Evolutionary conservation across 2,888 invertebrate genomes (phyloP).

Genomic region (Himalopsyche japonica): DNA sequence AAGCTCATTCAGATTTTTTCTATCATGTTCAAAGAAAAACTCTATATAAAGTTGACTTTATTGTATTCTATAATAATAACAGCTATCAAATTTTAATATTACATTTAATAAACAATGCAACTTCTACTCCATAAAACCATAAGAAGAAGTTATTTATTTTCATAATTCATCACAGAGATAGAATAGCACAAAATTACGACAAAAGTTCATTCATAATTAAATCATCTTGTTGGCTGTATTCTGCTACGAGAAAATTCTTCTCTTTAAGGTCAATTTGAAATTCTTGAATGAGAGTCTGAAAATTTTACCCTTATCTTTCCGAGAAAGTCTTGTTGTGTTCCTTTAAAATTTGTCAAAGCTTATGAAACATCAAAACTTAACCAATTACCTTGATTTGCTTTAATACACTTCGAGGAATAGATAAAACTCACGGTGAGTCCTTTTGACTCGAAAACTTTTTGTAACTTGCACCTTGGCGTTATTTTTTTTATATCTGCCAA

Average conservation of each 20-base stretch:
- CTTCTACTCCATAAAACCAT: no score
- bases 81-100: no score
- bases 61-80: no score
- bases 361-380: slow-evolving; percentile 30
- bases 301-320: neutral
- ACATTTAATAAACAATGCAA: no score
- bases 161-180: neutral
- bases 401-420: slow-evolving; percentile 3
- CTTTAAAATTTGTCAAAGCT: slow-evolving; percentile 30
- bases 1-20: no score
- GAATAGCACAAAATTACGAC: neutral
- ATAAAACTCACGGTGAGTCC: neutral
- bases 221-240: neutral
- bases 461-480: neutral
- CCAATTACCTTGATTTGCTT: slow-evolving; percentile 30
- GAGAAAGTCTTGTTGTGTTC: neutral
- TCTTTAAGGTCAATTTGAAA: neutral
- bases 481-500: neutral
- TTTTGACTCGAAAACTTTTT: neutral
- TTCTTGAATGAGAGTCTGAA: neutral
- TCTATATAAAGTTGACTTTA: no score
- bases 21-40: no score
- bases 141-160: neutral
- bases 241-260: neutral
- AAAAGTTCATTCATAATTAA: neutral